Evolutionary conservation across 2,797 vertebrate species (phyloP).

Genomic region (Thunnus albacares): DNA sequence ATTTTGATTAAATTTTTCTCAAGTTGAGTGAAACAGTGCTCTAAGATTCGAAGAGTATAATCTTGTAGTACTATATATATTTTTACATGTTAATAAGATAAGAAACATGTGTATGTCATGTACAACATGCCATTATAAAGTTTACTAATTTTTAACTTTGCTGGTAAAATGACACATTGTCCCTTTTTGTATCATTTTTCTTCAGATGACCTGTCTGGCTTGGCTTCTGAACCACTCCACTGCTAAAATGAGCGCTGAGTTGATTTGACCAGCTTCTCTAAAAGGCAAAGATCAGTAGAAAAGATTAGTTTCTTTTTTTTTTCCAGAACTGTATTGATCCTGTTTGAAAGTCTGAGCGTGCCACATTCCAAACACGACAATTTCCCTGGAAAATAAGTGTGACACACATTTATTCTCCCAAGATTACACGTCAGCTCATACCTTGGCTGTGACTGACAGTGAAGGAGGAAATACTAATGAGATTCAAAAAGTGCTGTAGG

Average conservation of each 20-base stretch:
- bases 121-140: too few relatives aligned
- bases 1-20: too few relatives aligned
- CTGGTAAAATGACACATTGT: too few relatives aligned
- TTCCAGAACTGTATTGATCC: background rate
- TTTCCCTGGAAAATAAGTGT: conserved; percentile 15
- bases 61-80: too few relatives aligned
- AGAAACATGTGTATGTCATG: background rate
- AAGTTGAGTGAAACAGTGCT: too few relatives aligned
- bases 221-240: background rate
- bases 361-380: conserved; percentile 1
- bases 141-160: too few relatives aligned
- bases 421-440: conserved; percentile 1
- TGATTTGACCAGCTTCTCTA: background rate
- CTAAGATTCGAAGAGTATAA: too few relatives aligned
- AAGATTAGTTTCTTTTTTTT: background rate
- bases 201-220: too few relatives aligned
- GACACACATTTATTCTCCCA: conserved; percentile 17
- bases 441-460: conserved; percentile 25
- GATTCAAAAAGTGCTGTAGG: conserved; percentile 16
- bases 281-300: background rate
- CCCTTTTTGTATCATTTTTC: too few relatives aligned
- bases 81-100: too few relatives aligned
- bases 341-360: conserved; percentile 14
- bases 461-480: conserved; percentile 19
- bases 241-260: background rate